Conservation (phyloP, 2,113 vertebrate species). For the Otus sunia region DNA sequence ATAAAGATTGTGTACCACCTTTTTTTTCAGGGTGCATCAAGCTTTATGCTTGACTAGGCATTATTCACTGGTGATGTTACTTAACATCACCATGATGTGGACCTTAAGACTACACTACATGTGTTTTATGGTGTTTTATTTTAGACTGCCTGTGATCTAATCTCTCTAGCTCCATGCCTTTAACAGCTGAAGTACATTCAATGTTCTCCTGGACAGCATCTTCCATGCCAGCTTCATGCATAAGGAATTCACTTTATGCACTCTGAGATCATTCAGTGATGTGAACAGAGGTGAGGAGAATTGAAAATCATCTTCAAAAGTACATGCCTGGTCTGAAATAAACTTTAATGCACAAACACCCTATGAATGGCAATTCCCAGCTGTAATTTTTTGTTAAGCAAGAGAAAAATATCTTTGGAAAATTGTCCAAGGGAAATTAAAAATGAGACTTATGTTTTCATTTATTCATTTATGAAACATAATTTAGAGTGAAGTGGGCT, state of each 20-base stretch:
- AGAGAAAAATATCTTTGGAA: neutral
- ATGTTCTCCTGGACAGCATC: neutral
- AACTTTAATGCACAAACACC: neutral
- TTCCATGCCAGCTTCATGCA: neutral
- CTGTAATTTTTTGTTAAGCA: neutral
- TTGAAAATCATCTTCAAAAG: neutral
- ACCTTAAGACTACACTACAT: neutral
- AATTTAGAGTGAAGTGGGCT: neutral
- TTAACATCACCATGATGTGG: neutral
- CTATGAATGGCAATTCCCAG: neutral
- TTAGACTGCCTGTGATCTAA: neutral
- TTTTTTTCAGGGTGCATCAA: neutral
- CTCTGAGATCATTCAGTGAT: neutral
- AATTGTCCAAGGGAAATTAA: neutral
- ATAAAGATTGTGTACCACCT: fast-evolving
- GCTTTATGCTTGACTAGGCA: neutral
- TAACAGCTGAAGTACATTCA: neutral
- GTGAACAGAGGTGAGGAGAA: neutral
- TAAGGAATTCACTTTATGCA: neutral
- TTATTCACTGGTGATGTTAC: neutral
- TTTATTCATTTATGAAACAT: neutral
- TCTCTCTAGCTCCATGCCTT: neutral
- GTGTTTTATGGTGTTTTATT: neutral
- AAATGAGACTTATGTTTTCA: neutral
- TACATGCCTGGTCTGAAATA: neutral